Evolutionary conservation across 2,113 vertebrate genomes (phyloP), one percentile per base, ranked within the genome.

Genomic region (Engystomops pustulosus): DNA sequence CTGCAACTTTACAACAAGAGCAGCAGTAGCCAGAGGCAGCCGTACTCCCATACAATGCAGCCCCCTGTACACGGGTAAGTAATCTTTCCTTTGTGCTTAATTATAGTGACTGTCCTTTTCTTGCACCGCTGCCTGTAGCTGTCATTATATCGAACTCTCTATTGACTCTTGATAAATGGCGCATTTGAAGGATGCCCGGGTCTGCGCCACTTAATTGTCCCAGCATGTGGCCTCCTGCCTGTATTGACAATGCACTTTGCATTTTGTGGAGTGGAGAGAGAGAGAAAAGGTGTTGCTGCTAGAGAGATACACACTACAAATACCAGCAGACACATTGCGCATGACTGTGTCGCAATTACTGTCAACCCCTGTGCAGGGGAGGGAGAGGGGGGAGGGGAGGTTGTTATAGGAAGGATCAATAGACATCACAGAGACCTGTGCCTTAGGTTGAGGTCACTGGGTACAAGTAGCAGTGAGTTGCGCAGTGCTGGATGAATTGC

Each of bases 11-110:
- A 92, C 86, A 93, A 94, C 93, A 93, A 93, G 44, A 93, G 25
- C 55, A 65, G 23, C 41, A n/a, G n/a, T n/a, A n/a, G n/a, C n/a
- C n/a, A n/a, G n/a, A n/a, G n/a, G n/a, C n/a, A n/a, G n/a, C n/a
- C n/a, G n/a, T n/a, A n/a, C 25, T 30, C 70, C 23, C 70, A 72
- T 47, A 74, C 70, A 74, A 74, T 45, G 23, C 92, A 91, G 92
- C 93, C 92, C 90, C 92, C 91, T 91, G 91, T 92, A 90, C 92
- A 88, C 91, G 91, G 97, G 98, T 99, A 97, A 99, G 98, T 97
- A 95, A 91, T 95, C 95, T 97, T 96, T 96, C 94, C 95, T 94
- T 95, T 95, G 93, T 93, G 93, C 93, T 91, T 93, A 94, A 94
- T 94, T 94, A 93, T 93, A 94, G 93, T 93, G 94, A 93, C 93